phyloP scores from a whole-genome alignment of 2,888 invertebrate species.

The Chironomus tentans region DNA sequence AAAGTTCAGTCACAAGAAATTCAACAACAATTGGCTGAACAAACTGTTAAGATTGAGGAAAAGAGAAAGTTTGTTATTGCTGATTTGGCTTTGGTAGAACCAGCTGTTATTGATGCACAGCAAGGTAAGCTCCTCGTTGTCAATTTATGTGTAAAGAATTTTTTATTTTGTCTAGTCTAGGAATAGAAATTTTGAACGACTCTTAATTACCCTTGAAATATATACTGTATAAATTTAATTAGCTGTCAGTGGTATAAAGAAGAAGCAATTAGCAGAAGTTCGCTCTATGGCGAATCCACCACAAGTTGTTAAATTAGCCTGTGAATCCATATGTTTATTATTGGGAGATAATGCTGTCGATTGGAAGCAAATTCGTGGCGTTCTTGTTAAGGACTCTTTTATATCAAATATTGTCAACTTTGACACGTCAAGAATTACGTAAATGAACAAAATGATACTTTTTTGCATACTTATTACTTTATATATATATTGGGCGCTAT shows the following conservation, averaged over 20 bases:
- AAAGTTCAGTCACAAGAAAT: constrained; percentile 97
- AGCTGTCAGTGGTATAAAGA: constrained; percentile 94
- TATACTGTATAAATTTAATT: constrained; percentile 30
- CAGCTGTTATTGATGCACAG: constrained; percentile 98
- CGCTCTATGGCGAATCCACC: constrained; percentile 93
- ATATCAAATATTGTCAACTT: constrained; percentile 91
- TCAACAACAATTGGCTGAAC: constrained; percentile 72
- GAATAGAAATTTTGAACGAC: constrained; percentile 24
- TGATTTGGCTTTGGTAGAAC: constrained; percentile 95
- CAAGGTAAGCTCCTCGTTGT: constrained; percentile 55
- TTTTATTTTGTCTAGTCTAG: constrained; percentile 26
- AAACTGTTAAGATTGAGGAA: constrained; percentile 86
- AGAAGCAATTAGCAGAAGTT: constrained; percentile 90
- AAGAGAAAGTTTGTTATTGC: constrained; percentile 92
- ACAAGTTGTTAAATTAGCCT: constrained; percentile 80
- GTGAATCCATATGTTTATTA: constrained; percentile 89
- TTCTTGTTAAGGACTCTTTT: constrained; percentile 92
- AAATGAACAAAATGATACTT: constrained; percentile 36
- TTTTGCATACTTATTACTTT: neutral
- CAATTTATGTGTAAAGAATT: neutral
- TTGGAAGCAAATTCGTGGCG: constrained; percentile 86
- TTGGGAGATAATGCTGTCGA: constrained; percentile 85
- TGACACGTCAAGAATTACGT: constrained; percentile 86
- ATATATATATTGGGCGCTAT: neutral
- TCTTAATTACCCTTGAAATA: too few relatives aligned